These are phyloP conservation scores for Rhodophaea formosa DNA, from an alignment of 2,888 invertebrate genomes.

Conservation along the genomic window DNA sequence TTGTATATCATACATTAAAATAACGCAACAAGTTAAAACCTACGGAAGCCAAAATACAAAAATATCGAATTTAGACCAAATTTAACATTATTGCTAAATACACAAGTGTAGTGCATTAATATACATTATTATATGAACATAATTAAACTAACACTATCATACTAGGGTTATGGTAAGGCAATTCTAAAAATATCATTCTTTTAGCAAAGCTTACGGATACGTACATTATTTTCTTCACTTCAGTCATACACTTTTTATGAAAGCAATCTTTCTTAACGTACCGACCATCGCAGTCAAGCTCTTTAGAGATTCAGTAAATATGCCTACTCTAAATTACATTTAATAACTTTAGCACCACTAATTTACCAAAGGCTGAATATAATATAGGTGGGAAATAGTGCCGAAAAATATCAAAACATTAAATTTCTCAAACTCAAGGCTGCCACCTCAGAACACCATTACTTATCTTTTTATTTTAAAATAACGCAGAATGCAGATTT, in stretches of 20 bases:
- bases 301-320: conserved; percentile 27
- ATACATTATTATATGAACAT: conserved; percentile 51
- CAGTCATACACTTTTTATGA: conserved; percentile 6
- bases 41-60: conserved; percentile 57
- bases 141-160: conserved; percentile 40
- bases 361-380: conserved; percentile 31
- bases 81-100: conserved; percentile 51
- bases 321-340: conserved; percentile 17
- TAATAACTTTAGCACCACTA: conserved; percentile 38
- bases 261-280: neutral
- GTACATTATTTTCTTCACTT: conserved; percentile 5
- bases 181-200: conserved; percentile 38
- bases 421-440: neutral
- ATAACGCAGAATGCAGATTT: neutral
- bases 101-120: conserved; percentile 53
- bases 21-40: conserved; percentile 34
- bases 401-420: conserved; percentile 21
- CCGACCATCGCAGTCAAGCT: conserved; percentile 20
- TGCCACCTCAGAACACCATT: neutral
- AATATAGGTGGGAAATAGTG: conserved; percentile 39
- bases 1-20: conserved; percentile 16
- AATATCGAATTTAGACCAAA: conserved; percentile 37
- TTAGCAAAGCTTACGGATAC: conserved; percentile 9
- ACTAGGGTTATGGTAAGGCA: conserved; percentile 57
- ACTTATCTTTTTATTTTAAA: neutral